Base-by-base conservation (phyloP, 2,888 invertebrate species). In the Drosophila macrospina region DNA sequence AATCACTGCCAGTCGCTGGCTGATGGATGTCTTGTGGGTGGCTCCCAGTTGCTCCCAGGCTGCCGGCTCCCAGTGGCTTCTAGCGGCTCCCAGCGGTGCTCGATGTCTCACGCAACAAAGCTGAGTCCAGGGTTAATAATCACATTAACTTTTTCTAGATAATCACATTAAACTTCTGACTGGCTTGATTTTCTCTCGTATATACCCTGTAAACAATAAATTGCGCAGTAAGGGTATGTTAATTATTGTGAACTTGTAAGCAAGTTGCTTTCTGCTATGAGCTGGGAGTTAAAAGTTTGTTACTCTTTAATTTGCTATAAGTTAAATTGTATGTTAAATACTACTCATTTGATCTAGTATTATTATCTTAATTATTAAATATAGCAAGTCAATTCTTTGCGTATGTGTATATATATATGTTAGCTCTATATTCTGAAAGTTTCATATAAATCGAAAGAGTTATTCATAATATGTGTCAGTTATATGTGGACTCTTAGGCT, bases 91-190 rank as follows among this genome's bases (percentile, higher is more conserved):
- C 36, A 47, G 34, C 50, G 54, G 74, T 51, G 45, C 4, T 64
- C 39, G 63, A 59, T 66, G 61, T 60, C 57, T 54, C 74, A 68
- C 78, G 86, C 86, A 67, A 72, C n/a, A 32, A 4, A 32, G 6
- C 39, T 10, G 37, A n/a, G 50, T 50, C 54, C 44, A 32, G 51
- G 71, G 69, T 59, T 86, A 82, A 84, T 88, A 84, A 84, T 88
- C 86, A 78, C 88, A 86, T 84, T 82, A 86, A 74, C 80, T 86
- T 86, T 86, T 74, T 69, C 48, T 74, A 67, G 86, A 83, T 88
- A 83, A 83, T 80, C 88, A 74, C 83, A 86, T 88, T 85, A 84
- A 69, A 78, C 75, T 73, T 70, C 57, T 65, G 81, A 80, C 64
- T 34, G 39, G 28, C 13, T 72, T 65, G 10, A 54, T 36, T 42